These are phyloP conservation scores for Amphipoea lucens DNA, from an alignment of 2,888 invertebrate species.

Conservation along the genomic window DNA sequence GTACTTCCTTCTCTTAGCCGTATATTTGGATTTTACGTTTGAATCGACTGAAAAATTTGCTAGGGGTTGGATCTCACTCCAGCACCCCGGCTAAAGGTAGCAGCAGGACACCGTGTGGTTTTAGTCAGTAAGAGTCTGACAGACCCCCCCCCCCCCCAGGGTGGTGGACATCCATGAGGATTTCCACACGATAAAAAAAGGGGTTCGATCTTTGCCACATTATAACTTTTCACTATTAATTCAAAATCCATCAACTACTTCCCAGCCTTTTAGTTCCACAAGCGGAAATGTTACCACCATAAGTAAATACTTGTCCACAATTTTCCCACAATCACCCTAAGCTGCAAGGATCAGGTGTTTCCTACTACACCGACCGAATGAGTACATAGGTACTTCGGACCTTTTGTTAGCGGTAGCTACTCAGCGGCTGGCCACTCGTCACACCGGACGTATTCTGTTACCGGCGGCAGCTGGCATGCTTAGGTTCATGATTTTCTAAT, in stretches of 20 bases:
- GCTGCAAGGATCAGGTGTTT: slow-evolving; percentile 61
- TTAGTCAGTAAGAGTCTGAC: no score
- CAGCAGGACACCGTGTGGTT: no score
- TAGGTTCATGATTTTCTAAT: slow-evolving; percentile 54
- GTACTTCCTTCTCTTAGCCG: background rate
- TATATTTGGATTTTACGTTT: background rate
- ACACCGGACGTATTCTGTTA: slow-evolving; percentile 68
- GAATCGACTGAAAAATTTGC: background rate
- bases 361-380: slow-evolving; percentile 47
- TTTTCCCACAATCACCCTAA: slow-evolving; percentile 56
- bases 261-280: background rate
- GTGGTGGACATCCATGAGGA: no score
- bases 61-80: background rate
- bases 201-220: background rate
- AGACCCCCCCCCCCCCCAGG: no score
- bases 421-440: slow-evolving; percentile 53
- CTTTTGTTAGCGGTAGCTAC: slow-evolving; percentile 64
- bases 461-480: slow-evolving; percentile 60
- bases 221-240: background rate
- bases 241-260: background rate
- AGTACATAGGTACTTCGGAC: slow-evolving; percentile 45
- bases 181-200: no score
- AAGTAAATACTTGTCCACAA: slow-evolving; percentile 33
- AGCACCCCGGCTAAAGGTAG: no score
- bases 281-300: slow-evolving; percentile 39